Base-by-base conservation (phyloP, 2,113 vertebrate species). In the Pica pica region DNA sequence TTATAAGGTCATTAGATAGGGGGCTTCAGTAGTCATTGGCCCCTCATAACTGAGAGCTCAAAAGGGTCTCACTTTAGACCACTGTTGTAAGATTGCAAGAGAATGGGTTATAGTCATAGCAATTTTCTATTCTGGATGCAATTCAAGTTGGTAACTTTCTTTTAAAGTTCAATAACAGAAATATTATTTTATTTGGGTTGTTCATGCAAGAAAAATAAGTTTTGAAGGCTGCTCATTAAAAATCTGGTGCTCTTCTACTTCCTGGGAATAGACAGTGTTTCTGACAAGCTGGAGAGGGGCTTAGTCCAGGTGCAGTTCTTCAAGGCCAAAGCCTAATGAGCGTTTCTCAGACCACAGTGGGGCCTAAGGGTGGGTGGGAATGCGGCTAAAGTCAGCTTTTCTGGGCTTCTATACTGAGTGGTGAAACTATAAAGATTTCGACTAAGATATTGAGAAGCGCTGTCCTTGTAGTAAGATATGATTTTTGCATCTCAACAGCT, bases 21-120 rank as follows among this genome's bases (percentile, higher is more conserved):
- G 13, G 26, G 17, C 41, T 73, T 49, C 33, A 37, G 35, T 42
- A 37, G 12, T 50, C 4, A 23, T 44, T 23, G 73, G 7, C 10
- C 12, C 5, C 3, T 81, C 44, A 46, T 28, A 59, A 46, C 0
- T 44, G 33, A 52, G 22, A 50, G 10, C 13, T 52, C 1, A 0
- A 46, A 52, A 59, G 11, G 9, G 9, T 67, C 13, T 60, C 33
- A 23, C 21, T 73, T 64, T 33, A 50, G 6, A 24, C 19, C 52
- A 28, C 4, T 13, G 10, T 37, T 44, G 20, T 23, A 65, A 42
- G 27, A 23, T 24, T 1, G 0, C 23, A 30, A 50, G 53, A 15
- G 3, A 30, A 23, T 12, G 16, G 16, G 11, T 7, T 67, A 82
- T 39, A 53, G 16, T 33, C 10, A 46, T 2, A 30, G 11, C 12